These are phyloP conservation scores for Operophtera brumata DNA, from an alignment of 2,888 invertebrate genomes.

Conservation along the genomic window DNA sequence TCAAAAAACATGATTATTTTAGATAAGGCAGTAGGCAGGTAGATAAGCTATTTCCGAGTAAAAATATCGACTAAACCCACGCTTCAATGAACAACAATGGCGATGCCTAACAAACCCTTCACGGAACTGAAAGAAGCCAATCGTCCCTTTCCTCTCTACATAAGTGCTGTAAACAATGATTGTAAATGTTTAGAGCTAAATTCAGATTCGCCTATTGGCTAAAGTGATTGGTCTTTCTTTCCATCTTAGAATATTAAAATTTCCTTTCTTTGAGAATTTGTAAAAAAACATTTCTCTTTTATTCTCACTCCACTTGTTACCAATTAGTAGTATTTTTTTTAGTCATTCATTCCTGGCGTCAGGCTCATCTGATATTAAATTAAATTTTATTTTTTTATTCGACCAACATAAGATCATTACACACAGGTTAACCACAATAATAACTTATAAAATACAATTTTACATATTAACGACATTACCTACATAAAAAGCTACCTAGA, in stretches of 20 bases:
- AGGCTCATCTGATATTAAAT: too few relatives aligned
- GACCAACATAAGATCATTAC: too few relatives aligned
- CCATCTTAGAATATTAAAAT: constrained; percentile 6
- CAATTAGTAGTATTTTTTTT: too few relatives aligned
- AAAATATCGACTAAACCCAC: constrained; percentile 4
- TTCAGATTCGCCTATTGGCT: constrained; percentile 10
- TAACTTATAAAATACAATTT: too few relatives aligned
- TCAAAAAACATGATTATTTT: neutral
- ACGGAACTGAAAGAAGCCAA: constrained; percentile 16
- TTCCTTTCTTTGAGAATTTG: neutral
- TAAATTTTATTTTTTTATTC: too few relatives aligned
- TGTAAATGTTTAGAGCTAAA: constrained; percentile 20
- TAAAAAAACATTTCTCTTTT: neutral
- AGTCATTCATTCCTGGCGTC: too few relatives aligned
- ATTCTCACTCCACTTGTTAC: neutral
- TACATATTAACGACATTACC: too few relatives aligned
- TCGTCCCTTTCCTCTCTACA: constrained; percentile 9
- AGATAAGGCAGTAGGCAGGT: neutral
- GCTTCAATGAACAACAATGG: constrained; percentile 18
- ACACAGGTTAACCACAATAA: too few relatives aligned
- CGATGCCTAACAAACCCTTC: constrained; percentile 12
- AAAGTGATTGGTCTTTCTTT: constrained; percentile 17
- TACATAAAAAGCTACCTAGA: too few relatives aligned
- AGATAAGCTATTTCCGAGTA: neutral
- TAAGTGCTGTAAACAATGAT: constrained; percentile 16